phyloP scores from a whole-genome alignment of 2,888 invertebrate species.

The Choreutis nemorana region DNA sequence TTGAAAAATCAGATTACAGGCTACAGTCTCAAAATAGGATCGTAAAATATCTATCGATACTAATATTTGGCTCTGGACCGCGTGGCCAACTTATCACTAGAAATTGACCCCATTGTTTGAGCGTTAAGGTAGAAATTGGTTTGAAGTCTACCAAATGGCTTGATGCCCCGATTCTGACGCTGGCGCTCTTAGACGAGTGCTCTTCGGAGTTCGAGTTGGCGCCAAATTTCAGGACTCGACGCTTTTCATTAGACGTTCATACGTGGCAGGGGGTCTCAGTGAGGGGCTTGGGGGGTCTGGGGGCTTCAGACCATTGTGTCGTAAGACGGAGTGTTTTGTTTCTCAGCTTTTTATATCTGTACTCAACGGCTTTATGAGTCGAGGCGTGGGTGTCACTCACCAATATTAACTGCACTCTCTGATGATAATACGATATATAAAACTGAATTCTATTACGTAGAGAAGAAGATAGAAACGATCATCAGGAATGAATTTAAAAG shows the following conservation, averaged over 20 bases:
- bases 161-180: conserved; percentile 12
- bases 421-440: no score
- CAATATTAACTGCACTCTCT: conserved; percentile 33
- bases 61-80: conserved; percentile 27
- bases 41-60: conserved; percentile 42
- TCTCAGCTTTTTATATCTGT: conserved; percentile 27
- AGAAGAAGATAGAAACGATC: no score
- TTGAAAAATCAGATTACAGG: conserved; percentile 27
- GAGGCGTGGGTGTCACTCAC: conserved; percentile 26
- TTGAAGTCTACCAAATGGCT: conserved; percentile 1
- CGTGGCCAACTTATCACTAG: conserved; percentile 9
- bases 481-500: no score
- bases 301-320: conserved; percentile 34
- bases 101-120: not conserved
- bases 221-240: conserved; percentile 60
- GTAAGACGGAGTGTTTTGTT: conserved; percentile 47
- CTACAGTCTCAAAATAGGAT: conserved; percentile 28
- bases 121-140: not conserved
- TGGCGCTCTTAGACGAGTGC: conserved; percentile 34
- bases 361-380: conserved; percentile 11
- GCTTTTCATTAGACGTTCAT: conserved; percentile 51
- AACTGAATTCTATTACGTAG: no score
- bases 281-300: conserved; percentile 16
- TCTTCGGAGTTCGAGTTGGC: conserved; percentile 59
- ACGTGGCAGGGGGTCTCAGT: conserved; percentile 11